Conservation (phyloP, 2,113 vertebrate genomes). For the Hemiprocne comata region DNA sequence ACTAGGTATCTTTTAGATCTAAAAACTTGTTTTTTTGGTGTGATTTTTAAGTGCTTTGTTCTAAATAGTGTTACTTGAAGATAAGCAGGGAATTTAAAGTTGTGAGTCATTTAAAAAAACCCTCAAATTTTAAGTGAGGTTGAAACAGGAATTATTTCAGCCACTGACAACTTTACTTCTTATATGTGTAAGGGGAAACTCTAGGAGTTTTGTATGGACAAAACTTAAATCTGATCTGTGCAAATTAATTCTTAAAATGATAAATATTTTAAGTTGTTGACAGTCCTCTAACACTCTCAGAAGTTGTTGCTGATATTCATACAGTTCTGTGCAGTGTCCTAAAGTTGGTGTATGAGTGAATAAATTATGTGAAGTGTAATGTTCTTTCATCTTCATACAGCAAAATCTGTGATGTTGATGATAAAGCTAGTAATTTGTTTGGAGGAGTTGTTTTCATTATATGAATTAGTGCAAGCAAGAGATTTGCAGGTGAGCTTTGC, state of each 20-base stretch:
- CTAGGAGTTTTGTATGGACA: background rate
- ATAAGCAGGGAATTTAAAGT: background rate
- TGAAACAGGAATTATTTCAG: background rate
- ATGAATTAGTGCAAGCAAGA: background rate
- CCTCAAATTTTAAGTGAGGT: background rate
- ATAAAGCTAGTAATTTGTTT: background rate
- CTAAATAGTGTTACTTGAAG: background rate
- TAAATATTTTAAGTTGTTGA: background rate
- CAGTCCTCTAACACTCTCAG: background rate
- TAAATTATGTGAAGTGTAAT: background rate
- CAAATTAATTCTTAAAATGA: background rate
- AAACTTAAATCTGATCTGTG: background rate
- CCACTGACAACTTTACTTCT: background rate
- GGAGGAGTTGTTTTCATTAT: background rate
- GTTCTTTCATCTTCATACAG: background rate
- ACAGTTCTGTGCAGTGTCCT: background rate
- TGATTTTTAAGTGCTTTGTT: background rate
- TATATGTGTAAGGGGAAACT: background rate
- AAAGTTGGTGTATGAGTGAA: background rate
- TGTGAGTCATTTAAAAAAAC: background rate
- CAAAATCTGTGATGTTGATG: background rate
- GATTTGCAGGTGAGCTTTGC: background rate
- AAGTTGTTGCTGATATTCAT: background rate
- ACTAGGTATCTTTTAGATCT: background rate
- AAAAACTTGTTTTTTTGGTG: background rate